These are phyloP conservation scores for Lochmaea capreae DNA, from an alignment of 2,888 invertebrate species.

Conservation along the genomic window DNA sequence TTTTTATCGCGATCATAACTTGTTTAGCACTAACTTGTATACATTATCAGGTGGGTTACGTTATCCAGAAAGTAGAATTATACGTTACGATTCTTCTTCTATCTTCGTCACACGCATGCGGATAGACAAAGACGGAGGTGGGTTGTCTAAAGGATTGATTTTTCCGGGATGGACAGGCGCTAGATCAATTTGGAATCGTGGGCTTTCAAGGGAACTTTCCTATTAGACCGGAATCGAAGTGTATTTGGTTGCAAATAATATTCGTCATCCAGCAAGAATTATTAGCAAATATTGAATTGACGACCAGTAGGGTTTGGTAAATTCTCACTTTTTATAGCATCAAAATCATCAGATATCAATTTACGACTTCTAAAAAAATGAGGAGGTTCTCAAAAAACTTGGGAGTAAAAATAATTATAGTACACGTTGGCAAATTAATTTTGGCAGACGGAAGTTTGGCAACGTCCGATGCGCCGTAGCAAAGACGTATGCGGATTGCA, in stretches of 20 bases:
- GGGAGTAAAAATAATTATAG: too few relatives aligned
- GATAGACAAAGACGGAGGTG: background rate
- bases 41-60: conserved; percentile 10
- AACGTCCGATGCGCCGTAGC: too few relatives aligned
- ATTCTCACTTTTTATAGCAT: too few relatives aligned
- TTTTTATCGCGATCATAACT: conserved; percentile 53
- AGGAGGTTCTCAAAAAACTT: too few relatives aligned
- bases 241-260: background rate
- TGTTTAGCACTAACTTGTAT: conserved; percentile 46
- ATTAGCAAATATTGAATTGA: too few relatives aligned
- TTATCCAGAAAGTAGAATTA: conserved; percentile 12
- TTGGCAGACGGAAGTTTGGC: too few relatives aligned
- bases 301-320: too few relatives aligned
- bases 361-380: too few relatives aligned
- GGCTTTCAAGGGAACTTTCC: background rate
- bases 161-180: conserved; percentile 3
- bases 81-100: background rate
- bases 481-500: too few relatives aligned
- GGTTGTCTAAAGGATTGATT: conserved; percentile 6
- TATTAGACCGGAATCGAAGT: background rate
- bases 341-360: too few relatives aligned
- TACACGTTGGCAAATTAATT: too few relatives aligned
- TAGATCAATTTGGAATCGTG: conserved; percentile 6
- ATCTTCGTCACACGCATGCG: background rate
- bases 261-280: background rate